Conservation (phyloP, 2,888 invertebrate genomes). For the Calliopum simillimum region DNA sequence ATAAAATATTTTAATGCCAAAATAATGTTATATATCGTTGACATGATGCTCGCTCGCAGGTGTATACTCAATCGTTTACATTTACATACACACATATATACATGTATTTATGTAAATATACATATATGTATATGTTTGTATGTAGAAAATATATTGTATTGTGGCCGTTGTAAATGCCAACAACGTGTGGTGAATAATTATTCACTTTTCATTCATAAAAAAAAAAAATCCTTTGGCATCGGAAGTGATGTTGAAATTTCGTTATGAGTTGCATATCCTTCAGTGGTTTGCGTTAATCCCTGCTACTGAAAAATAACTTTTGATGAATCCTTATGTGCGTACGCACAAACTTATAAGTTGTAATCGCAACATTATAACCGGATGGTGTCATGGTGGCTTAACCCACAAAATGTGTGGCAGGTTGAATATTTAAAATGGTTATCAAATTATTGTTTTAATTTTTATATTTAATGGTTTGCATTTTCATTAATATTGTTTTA, state of each 20-base stretch:
- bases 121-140: neutral
- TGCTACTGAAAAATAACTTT: too few relatives aligned
- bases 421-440: too few relatives aligned
- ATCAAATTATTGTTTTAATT: neutral
- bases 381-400: too few relatives aligned
- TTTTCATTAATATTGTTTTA: constrained; percentile 17
- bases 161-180: neutral
- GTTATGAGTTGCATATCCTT: constrained; percentile 1
- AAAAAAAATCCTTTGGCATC: constrained; percentile 8
- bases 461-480: neutral
- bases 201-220: constrained; percentile 9
- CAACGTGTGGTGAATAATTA: constrained; percentile 26
- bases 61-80: too few relatives aligned
- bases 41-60: neutral
- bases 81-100: too few relatives aligned
- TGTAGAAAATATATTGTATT: neutral
- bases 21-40: constrained; percentile 5
- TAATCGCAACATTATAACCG: too few relatives aligned
- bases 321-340: too few relatives aligned
- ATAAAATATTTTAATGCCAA: constrained; percentile 24
- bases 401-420: neutral
- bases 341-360: too few relatives aligned
- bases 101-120: too few relatives aligned
- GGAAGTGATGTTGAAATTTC: constrained; percentile 11
- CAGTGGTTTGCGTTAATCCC: neutral